Conservation (phyloP, 2,113 vertebrate species). For the Chelonoidis abingdonii region DNA sequence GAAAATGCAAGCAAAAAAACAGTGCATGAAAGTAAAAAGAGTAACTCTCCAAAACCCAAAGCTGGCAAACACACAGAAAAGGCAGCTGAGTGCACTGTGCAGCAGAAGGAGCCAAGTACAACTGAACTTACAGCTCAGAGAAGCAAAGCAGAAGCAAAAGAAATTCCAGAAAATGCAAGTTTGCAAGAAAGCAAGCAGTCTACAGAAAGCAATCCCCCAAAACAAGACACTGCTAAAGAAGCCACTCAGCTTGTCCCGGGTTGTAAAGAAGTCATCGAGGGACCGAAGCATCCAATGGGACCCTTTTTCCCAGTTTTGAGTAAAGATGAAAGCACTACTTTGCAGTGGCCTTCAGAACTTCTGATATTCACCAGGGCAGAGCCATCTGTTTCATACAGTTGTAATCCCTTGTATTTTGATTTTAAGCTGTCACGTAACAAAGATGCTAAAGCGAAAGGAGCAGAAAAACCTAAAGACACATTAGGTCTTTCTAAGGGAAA, state of each 20-base stretch:
- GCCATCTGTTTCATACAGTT: constrained; percentile 96
- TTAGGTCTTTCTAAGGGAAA: constrained; percentile 66
- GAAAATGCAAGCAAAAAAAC: constrained; percentile 73
- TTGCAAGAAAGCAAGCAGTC: constrained; percentile 63
- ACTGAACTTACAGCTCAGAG: constrained; percentile 45
- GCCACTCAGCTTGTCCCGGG: constrained; percentile 41
- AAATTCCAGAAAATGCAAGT: not conserved
- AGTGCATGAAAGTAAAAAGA: constrained; percentile 66
- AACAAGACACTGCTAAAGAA: constrained; percentile 65
- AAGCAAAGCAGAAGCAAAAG: constrained; percentile 69
- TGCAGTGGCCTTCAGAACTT: constrained; percentile 98
- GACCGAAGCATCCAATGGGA: constrained; percentile 88
- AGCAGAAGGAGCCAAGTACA: constrained; percentile 72
- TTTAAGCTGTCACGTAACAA: constrained; percentile 97
- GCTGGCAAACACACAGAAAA: constrained; percentile 75
- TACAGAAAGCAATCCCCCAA: not conserved
- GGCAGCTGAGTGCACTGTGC: constrained; percentile 23
- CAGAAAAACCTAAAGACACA: constrained; percentile 74
- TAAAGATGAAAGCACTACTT: constrained; percentile 95
- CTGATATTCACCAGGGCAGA: constrained; percentile 93
- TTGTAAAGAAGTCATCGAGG: constrained; percentile 75
- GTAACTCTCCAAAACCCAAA: constrained; percentile 77
- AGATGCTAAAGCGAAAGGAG: constrained; percentile 80
- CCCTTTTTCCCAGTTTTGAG: constrained; percentile 96
- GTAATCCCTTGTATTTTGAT: constrained; percentile 98